Percentiles rank a stretch among this genome's conserved stretches.
These are phyloP conservation scores for Axea sp. DNA, from an alignment of 2,888 invertebrate genomes.

Conservation along the genomic window DNA sequence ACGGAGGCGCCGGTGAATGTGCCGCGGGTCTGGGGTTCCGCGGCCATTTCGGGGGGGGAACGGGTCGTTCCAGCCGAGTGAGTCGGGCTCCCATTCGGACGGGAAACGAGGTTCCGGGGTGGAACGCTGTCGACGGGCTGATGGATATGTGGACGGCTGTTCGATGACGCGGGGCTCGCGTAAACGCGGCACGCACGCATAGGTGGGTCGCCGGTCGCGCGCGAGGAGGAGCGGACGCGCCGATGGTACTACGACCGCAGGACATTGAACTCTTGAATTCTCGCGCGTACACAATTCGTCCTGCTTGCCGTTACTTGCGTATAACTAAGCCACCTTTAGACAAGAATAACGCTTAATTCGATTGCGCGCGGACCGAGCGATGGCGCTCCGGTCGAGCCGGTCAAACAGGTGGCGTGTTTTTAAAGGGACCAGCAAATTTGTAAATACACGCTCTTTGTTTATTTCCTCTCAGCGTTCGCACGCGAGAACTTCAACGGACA, in stretches of 20 bases:
- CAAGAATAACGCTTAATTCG: conserved; percentile 16
- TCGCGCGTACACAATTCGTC: conserved; percentile 59
- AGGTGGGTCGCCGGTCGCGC: conserved; percentile 26
- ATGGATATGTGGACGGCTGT: too few relatives aligned
- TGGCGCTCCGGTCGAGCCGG: conserved; percentile 13
- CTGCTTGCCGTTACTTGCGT: conserved; percentile 53
- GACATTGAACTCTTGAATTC: conserved; percentile 62
- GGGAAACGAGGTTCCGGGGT: too few relatives aligned
- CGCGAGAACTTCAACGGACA: too few relatives aligned
- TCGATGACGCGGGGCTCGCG: conserved; percentile 34
- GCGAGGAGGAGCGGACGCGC: conserved; percentile 16
- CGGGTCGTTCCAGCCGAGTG: too few relatives aligned
- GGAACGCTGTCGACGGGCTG: too few relatives aligned
- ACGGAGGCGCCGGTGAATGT: too few relatives aligned
- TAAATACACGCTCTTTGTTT: too few relatives aligned
- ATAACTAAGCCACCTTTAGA: conserved; percentile 46
- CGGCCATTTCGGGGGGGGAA: too few relatives aligned
- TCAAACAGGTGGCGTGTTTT: conserved; percentile 25
- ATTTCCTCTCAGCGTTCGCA: too few relatives aligned
- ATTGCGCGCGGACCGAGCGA: not conserved
- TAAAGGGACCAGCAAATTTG: conserved; percentile 23
- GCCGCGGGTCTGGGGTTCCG: too few relatives aligned
- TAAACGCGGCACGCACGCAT: conserved; percentile 40
- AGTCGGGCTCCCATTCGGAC: too few relatives aligned
- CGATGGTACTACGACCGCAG: conserved; percentile 50